Base-by-base conservation (phyloP, 2,797 vertebrate genomes). In the Hylomyscus alleni region DNA sequence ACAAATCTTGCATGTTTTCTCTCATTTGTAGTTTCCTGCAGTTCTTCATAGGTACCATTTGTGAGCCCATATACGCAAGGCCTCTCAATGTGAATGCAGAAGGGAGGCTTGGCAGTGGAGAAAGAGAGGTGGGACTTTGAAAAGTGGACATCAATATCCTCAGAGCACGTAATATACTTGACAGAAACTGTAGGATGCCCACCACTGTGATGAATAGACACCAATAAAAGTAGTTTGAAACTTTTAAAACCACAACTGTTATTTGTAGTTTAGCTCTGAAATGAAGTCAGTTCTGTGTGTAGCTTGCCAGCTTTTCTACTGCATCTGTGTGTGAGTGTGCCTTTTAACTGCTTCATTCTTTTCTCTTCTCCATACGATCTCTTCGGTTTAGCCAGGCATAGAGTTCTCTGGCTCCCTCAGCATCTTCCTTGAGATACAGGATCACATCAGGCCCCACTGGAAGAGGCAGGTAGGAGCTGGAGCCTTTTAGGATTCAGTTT, bases 191-290 rank as follows among this genome's bases (percentile, higher is more conserved):
- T 73, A 34, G 26, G 56, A n/a, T 47, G 26, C 20, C 19, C 19
- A 60, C 13, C 81, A 83, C 81, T 62, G 6, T 83, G 56, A 44
- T 60, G 58, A 6, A 19, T 65, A 44, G 65, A 60, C 8, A 34
- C 19, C 40, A 62, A 62, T 76, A n/a, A 60, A 89, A 31, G 34
- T 77, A 58, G 44, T 58, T 75, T 75, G 73, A 73, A 26, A 37
- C 26, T 11, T 58, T 86, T 20, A 40, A 73, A 72, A 29, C n/a
- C 50, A 73, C 52, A 37, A 31, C 17, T 84, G 1, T 73, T 78
- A 29, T 73, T 93, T 96, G 54, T 47, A 75, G n/a, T 91, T 73
- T 62, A 34, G 11, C 92, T 91, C 93, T 14, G 12, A 37, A 80
- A 65, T 90, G 44, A 93, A 89, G 67, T 26, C 50, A 62, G 29